Conservation (phyloP, 2,113 vertebrate genomes). For the Rhagologus leucostigma region DNA sequence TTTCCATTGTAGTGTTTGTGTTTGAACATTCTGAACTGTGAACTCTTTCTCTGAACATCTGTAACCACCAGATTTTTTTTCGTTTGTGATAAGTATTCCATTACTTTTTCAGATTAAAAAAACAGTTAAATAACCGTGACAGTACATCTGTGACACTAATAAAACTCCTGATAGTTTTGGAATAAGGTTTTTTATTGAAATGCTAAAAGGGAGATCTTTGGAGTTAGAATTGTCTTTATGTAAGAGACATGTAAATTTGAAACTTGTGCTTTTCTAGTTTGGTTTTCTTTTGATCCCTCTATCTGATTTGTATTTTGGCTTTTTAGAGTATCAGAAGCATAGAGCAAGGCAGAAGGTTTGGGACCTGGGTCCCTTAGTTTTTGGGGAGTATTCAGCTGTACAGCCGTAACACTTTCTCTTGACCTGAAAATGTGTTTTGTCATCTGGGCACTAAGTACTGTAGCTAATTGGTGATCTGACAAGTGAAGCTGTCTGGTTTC, state of each 20-base stretch:
- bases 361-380: background rate
- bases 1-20: background rate
- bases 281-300: background rate
- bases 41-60: background rate
- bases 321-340: background rate
- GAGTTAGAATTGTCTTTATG: conserved; percentile 9
- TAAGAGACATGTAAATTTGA: background rate
- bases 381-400: conserved; percentile 30
- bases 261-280: conserved; percentile 10
- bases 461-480: background rate
- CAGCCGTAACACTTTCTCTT: conserved; percentile 45
- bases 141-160: background rate
- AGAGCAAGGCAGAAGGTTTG: background rate
- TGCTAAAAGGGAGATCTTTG: background rate
- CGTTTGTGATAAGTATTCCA: conserved; percentile 4
- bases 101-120: background rate
- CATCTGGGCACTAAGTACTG: conserved; percentile 34
- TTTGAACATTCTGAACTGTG: background rate
- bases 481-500: background rate
- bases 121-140: background rate
- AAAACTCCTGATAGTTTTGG: background rate
- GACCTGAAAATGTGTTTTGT: conserved; percentile 37
- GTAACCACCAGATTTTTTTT: background rate
- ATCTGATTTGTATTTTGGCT: background rate
- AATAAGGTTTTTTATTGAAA: conserved; percentile 43